phyloP scores from a whole-genome alignment of 2,888 invertebrate genomes.

The Ectemnius continuus region DNA sequence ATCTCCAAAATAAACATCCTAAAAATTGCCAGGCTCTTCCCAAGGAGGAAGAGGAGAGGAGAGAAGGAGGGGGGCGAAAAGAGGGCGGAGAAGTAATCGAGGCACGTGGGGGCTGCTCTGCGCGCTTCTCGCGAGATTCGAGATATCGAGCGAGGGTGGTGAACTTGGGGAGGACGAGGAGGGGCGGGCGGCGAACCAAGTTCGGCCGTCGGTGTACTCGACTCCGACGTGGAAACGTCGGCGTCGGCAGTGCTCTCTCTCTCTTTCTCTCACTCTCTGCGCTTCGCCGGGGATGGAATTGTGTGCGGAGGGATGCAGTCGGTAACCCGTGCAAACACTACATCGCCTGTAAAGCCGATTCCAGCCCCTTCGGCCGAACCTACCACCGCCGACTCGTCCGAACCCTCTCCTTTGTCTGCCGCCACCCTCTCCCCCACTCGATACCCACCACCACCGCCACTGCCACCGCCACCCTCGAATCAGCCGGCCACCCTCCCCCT shows the following conservation, averaged over 20 bases:
- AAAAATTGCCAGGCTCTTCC: neutral
- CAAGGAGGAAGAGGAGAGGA: neutral
- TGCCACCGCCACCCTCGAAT: too few species aligned
- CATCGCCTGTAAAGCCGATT: constrained; percentile 56
- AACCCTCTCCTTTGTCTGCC: constrained; percentile 15
- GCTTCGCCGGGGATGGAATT: constrained; percentile 37
- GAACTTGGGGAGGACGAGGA: constrained; percentile 39
- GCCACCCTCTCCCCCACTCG: too few species aligned
- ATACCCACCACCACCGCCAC: constrained; percentile 9
- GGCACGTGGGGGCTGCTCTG: constrained; percentile 16
- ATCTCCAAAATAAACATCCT: neutral
- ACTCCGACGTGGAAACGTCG: too few species aligned
- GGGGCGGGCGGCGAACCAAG: constrained; percentile 13
- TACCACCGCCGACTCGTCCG: constrained; percentile 13
- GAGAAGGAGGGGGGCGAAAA: neutral
- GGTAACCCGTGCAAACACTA: constrained; percentile 58
- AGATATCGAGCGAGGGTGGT: constrained; percentile 34
- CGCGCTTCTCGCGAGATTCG: constrained; percentile 20
- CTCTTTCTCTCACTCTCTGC: constrained; percentile 28
- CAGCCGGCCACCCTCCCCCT: too few species aligned
- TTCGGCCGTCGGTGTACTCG: too few species aligned
- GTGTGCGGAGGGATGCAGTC: constrained; percentile 54
- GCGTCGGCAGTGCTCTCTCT: constrained; percentile 6
- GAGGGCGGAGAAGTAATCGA: neutral
- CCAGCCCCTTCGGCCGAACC: constrained; percentile 48